A percentile compares a stretch with the other conserved stretches of the same genome.
These are phyloP conservation scores for Cryptosula pallasiana DNA, from an alignment of 2,888 invertebrate species.

Conservation along the genomic window DNA sequence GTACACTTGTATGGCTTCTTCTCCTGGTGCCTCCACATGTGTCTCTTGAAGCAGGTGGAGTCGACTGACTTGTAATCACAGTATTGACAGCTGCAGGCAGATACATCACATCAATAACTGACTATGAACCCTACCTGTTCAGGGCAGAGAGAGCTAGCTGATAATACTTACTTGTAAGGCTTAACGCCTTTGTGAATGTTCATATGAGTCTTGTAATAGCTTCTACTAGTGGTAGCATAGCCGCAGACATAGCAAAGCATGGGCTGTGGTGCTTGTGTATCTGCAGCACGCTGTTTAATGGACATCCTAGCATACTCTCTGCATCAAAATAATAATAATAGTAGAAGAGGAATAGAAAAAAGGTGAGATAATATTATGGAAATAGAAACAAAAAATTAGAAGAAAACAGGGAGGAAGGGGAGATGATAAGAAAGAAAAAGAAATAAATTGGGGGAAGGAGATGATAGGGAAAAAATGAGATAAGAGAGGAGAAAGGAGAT, in stretches of 20 bases:
- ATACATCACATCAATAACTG: no score
- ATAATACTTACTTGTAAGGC: constrained; percentile 22
- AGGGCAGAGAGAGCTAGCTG: no score
- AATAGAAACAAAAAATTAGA: neutral
- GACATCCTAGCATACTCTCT: constrained; percentile 19
- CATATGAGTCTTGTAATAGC: constrained; percentile 25
- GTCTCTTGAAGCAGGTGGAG: constrained; percentile 25
- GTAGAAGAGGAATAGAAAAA: no score
- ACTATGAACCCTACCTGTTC: no score
- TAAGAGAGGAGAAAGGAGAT: no score
- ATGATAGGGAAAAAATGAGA: no score
- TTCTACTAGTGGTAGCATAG: constrained; percentile 21
- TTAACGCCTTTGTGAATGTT: constrained; percentile 25
- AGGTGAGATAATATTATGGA: no score
- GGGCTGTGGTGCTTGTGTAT: neutral
- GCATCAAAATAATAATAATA: no score
- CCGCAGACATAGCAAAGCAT: constrained; percentile 21
- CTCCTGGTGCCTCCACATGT: constrained; percentile 25
- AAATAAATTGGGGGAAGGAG: no score
- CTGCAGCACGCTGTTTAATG: neutral
- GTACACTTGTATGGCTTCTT: constrained; percentile 24
- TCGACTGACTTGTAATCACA: constrained; percentile 23
- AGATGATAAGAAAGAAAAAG: neutral
- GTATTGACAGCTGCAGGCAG: neutral
- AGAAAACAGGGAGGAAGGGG: neutral